phyloP scores from a whole-genome alignment of 2,113 vertebrate species.

The Phaethornis superciliosus region DNA sequence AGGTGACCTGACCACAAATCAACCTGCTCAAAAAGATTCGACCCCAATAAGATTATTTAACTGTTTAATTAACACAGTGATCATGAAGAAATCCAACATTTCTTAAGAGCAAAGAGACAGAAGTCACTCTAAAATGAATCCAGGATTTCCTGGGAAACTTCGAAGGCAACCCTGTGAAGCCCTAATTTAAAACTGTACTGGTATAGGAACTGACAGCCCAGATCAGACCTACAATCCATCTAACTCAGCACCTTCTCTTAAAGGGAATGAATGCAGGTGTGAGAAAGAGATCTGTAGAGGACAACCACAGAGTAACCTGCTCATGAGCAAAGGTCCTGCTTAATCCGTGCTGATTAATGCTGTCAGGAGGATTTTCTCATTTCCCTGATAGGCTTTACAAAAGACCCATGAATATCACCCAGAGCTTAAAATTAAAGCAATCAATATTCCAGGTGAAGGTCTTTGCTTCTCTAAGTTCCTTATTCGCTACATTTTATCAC shows the following conservation, averaged over 20 bases:
- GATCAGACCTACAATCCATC: background rate
- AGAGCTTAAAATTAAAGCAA: slow-evolving; percentile 35
- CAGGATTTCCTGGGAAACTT: background rate
- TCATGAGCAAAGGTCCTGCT: background rate
- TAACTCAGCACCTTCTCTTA: background rate
- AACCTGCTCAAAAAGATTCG: background rate
- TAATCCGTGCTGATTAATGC: slow-evolving; percentile 25
- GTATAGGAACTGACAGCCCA: background rate
- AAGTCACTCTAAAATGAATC: background rate
- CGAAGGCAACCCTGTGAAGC: background rate
- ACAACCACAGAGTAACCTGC: background rate
- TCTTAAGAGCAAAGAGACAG: background rate
- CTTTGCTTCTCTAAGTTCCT: background rate
- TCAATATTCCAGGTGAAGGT: slow-evolving; percentile 40
- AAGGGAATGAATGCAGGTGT: accelerated
- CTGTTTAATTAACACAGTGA: background rate
- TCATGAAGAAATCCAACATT: background rate
- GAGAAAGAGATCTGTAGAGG: background rate
- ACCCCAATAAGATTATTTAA: background rate
- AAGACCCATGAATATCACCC: slow-evolving; percentile 26
- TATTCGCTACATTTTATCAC: background rate
- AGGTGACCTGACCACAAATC: background rate
- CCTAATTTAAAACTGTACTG: background rate
- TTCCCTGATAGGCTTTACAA: slow-evolving; percentile 44
- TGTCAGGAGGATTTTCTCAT: slow-evolving; percentile 48